Base-by-base conservation (phyloP, 35 echinoderm and acorn worm genomes). In the Holothuria glaberrima region DNA sequence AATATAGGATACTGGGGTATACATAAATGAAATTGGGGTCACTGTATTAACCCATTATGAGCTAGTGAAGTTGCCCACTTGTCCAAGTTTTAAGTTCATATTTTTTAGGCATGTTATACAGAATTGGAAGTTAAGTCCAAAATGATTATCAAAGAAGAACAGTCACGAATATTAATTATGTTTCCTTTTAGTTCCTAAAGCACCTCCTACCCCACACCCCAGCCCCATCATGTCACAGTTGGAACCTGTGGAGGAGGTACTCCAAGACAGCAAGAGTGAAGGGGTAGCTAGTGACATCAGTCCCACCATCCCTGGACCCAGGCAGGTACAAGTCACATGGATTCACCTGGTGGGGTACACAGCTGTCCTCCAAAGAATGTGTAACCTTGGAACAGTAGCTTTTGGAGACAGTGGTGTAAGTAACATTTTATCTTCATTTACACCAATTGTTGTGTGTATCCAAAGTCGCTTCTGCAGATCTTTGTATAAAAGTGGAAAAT, bases 311-410 rank as follows among this genome's bases (percentile, higher is more conserved):
- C 21, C 46, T 31, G 31, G 24, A 5, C 1, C 71, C 48, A 93
- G 75, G 41, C 57, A 27, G 10, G 9, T 58, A 22, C 26, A 72
- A 17, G 48, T 98, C 59, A 95, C 90, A 12, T 98, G 96, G 96
- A 68, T 94, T 20, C 96, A 98, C 90, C 84, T 98, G 19, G 34
- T 95, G 44, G 89, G 90, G 30, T 98, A 98, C 50, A 98, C 93
- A 19, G 74, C 93, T 21, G 91, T 98, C 88, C 84, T 98, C 9
- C 93, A 94, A 83, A 88, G 96, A 19, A 87, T 94, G 70, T 94
- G 96, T 35, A 98, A 89, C 77, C 71, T 92, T 54, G 89, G 91
- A 32, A 71, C 96, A 22, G 45, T 94, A 12, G 90, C 86, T 29
- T 20, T 94, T 3, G 90, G 90, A 52, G 83, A 93, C 30, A 30